A percentile compares a stretch with the other conserved stretches of the same genome.
Evolutionary conservation across 2,113 vertebrate genomes (phyloP).

Genomic region (Carollia perspicillata): DNA sequence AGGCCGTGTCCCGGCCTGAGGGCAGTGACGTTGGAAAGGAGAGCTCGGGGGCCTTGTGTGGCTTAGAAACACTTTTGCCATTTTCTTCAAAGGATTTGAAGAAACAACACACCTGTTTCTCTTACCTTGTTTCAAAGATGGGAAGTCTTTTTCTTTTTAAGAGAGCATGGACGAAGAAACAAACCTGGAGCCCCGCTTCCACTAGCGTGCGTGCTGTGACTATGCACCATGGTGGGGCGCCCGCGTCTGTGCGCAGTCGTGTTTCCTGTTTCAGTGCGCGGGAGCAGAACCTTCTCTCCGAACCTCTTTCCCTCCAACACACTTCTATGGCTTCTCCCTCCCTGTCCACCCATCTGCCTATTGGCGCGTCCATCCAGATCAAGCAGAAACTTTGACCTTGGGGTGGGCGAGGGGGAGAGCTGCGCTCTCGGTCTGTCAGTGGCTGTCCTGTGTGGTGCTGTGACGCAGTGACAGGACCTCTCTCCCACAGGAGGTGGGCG

Average conservation of each 20-base stretch:
- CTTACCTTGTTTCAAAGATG: neutral
- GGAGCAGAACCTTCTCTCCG: neutral
- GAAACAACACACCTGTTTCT: neutral
- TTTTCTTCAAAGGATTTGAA: neutral
- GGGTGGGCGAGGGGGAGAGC: neutral
- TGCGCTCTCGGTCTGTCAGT: rapidly evolving
- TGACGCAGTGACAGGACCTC: rapidly evolving
- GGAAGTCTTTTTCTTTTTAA: neutral
- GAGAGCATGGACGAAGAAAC: neutral
- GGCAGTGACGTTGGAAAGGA: neutral
- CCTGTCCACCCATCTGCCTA: neutral
- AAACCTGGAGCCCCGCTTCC: rapidly evolving
- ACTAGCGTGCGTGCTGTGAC: rapidly evolving
- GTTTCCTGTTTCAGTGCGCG: neutral
- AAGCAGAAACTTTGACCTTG: neutral
- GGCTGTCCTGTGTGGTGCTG: rapidly evolving
- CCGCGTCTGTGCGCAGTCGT: rapidly evolving
- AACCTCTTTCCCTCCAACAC: neutral
- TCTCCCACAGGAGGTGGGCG: neutral
- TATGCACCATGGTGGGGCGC: rapidly evolving
- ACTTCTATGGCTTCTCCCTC: neutral
- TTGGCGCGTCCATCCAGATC: neutral
- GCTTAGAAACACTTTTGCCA: neutral
- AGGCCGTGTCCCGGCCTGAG: neutral
- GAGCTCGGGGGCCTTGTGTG: rapidly evolving